Percentiles rank a stretch among this genome's conserved stretches.
Conservation (phyloP, 23 tunicate species). For the Halocynthia roretzi region DNA sequence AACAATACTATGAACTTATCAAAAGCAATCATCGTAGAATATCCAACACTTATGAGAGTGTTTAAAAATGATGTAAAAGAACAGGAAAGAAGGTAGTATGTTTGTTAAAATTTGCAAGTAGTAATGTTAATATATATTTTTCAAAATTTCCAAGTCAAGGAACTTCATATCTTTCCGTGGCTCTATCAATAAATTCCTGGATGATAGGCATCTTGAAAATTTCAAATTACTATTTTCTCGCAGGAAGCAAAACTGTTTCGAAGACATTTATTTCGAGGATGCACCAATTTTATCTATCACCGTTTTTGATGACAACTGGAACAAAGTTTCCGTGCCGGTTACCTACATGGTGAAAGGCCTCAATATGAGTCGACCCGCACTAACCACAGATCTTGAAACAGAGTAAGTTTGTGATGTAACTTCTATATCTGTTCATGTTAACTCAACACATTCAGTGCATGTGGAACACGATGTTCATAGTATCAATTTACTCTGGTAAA, state of each 20-base stretch:
- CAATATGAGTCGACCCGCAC: slow-evolving; percentile 5
- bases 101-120: not conserved
- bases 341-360: slow-evolving; percentile 16
- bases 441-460: not conserved
- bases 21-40: slow-evolving; percentile 32
- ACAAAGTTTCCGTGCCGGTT: slow-evolving; percentile 39
- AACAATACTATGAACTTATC: slow-evolving; percentile 17
- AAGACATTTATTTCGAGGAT: slow-evolving; percentile 8
- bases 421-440: too few species aligned
- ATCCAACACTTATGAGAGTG: slow-evolving; percentile 27
- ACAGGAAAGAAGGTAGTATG: slow-evolving; percentile 1
- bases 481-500: not conserved
- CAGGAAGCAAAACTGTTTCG: not conserved
- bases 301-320: slow-evolving; percentile 39
- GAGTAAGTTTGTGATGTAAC: slow-evolving; percentile 3
- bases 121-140: not conserved
- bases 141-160: not conserved
- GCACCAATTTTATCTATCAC: slow-evolving; percentile 38
- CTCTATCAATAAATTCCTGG: not conserved
- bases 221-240: not conserved
- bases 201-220: not conserved
- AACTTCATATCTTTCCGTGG: not conserved
- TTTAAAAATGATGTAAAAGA: slow-evolving; percentile 18
- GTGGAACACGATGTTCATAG: not conserved
- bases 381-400: not conserved